Evolutionary conservation across 1,140 invertebrate species (phyloP).

Genomic region (Meteorus sp.): DNA sequence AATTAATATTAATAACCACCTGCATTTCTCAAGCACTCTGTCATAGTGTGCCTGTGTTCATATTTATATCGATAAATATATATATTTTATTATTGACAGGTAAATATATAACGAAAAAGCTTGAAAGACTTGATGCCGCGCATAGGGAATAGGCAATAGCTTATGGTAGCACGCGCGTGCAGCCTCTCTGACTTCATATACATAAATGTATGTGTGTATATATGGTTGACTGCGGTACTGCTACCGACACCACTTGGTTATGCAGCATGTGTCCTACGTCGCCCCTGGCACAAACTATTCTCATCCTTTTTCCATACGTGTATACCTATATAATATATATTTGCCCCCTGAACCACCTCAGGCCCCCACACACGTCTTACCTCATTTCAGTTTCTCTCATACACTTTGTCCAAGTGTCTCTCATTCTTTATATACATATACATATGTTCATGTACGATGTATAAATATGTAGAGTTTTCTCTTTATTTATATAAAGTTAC

Average conservation of each 20-base stretch:
- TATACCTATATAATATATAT: not conserved
- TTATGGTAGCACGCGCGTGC: conserved; percentile 35
- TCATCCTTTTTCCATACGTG: conserved; percentile 5
- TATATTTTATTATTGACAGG: no score
- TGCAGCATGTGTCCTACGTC: conserved; percentile 46
- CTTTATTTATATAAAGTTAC: conserved; percentile 4
- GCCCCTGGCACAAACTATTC: conserved; percentile 32
- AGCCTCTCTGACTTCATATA: no score
- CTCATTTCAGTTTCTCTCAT: not conserved
- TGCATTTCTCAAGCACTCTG: no score
- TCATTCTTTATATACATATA: no score
- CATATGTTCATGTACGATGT: not conserved
- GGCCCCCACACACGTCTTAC: not conserved
- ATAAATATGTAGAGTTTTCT: no score
- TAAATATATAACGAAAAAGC: not conserved
- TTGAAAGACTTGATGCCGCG: not conserved
- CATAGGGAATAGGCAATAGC: conserved; percentile 39
- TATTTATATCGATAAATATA: no score
- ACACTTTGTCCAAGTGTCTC: no score
- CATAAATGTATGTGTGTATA: no score
- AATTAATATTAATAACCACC: no score
- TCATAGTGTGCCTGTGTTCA: no score
- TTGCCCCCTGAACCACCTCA: not conserved
- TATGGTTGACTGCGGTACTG: conserved; percentile 1
- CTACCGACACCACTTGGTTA: conserved; percentile 40